Percentiles rank a stretch among this genome's conserved stretches.
These are phyloP conservation scores for Pinna nobilis DNA, from an alignment of 1,140 invertebrate species.

Conservation along the genomic window DNA sequence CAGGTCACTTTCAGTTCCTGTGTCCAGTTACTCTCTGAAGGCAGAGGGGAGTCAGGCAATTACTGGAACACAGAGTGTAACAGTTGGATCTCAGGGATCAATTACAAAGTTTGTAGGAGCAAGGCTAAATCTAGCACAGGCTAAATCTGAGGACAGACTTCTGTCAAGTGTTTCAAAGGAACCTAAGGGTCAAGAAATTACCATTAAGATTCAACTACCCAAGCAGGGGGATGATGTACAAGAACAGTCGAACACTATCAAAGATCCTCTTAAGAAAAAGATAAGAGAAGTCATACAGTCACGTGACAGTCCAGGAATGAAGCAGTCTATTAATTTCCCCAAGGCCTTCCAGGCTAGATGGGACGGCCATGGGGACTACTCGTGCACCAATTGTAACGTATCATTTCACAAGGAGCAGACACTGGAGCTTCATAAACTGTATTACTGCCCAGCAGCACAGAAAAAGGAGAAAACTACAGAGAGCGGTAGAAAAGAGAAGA, in stretches of 20 bases:
- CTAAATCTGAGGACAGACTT: too few species aligned
- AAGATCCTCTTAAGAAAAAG: too few species aligned
- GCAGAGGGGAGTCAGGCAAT: too few species aligned
- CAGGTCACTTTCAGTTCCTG: too few species aligned
- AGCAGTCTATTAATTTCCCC: not conserved
- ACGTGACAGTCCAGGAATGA: not conserved
- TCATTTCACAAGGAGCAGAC: constrained; percentile 54
- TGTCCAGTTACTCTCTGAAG: too few species aligned
- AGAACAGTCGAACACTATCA: constrained; percentile 11
- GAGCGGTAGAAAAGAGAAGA: too few species aligned
- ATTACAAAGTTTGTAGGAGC: too few species aligned
- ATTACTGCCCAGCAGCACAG: constrained; percentile 58
- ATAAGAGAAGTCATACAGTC: constrained; percentile 9
- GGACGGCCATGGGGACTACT: not conserved
- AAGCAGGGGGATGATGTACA: not conserved
- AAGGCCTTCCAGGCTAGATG: not conserved
- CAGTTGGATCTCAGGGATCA: too few species aligned
- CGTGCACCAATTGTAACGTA: constrained; percentile 43
- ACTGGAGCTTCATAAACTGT: constrained; percentile 53
- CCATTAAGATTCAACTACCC: constrained; percentile 86
- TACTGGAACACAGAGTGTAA: too few species aligned
- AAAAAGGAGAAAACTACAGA: too few species aligned
- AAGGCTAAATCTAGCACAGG: too few species aligned
- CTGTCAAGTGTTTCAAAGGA: too few species aligned
- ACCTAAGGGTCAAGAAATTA: constrained; percentile 77